Evolutionary conservation across 64 coral and sea anemone genomes (phyloP).

Genomic region (Stichodactyla mertensii): DNA sequence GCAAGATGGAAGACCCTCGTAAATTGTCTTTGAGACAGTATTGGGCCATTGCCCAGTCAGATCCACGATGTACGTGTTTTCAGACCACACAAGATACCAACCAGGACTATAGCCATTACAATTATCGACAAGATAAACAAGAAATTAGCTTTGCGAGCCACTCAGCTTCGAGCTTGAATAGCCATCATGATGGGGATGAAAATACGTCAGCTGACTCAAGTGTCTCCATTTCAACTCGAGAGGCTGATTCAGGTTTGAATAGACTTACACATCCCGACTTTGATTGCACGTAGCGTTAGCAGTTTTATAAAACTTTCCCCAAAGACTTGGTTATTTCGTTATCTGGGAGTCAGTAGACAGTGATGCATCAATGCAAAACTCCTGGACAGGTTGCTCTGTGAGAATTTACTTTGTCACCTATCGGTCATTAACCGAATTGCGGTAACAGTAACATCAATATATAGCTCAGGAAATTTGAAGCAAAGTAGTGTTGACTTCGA

Average conservation of each 20-base stretch:
- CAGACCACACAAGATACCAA: not conserved
- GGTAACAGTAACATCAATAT: too few species aligned
- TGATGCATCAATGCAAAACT: too few species aligned
- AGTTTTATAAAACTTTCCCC: too few species aligned
- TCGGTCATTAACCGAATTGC: too few species aligned
- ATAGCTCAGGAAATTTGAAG: too few species aligned
- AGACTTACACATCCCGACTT: not conserved
- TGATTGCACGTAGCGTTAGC: too few species aligned
- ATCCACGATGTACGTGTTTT: not conserved
- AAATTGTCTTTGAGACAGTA: not conserved
- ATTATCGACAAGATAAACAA: not conserved
- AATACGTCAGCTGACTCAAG: not conserved
- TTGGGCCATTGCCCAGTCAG: not conserved
- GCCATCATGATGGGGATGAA: not conserved
- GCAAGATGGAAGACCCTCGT: not conserved
- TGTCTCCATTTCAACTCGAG: not conserved
- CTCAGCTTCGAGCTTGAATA: not conserved
- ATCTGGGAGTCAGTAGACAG: too few species aligned
- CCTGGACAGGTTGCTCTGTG: too few species aligned
- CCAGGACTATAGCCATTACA: not conserved
- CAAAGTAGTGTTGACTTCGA: too few species aligned
- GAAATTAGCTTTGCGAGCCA: not conserved
- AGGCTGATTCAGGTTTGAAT: not conserved
- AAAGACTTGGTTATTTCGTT: too few species aligned
- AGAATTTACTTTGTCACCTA: too few species aligned